A percentile compares a stretch with the other conserved stretches of the same genome.
phyloP scores from a whole-genome alignment of 2,797 vertebrate species.

The Tiaroga cobitis region DNA sequence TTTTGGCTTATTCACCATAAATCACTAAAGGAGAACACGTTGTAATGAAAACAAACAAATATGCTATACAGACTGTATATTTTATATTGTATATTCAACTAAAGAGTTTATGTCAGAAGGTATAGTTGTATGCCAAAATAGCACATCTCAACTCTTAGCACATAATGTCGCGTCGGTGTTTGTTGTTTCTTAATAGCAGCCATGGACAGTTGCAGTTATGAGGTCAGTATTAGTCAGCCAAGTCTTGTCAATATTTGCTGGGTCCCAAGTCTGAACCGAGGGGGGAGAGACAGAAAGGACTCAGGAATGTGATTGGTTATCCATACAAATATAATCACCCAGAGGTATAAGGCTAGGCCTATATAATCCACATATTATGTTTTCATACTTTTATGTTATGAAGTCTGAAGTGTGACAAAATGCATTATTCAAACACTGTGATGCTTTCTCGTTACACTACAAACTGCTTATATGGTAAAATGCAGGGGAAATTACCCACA shows the following conservation, averaged over 20 bases:
- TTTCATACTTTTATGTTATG: background rate
- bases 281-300: background rate
- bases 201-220: constrained; percentile 33
- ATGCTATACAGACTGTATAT: background rate
- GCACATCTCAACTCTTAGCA: background rate
- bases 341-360: background rate
- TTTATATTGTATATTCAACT: background rate
- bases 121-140: background rate
- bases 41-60: background rate
- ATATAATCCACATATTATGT: background rate
- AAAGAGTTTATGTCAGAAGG: background rate
- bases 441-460: background rate
- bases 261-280: constrained; percentile 39
- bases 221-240: constrained; percentile 57
- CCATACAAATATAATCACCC: background rate
- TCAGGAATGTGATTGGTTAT: background rate
- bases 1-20: background rate
- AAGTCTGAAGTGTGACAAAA: background rate
- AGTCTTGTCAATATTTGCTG: constrained; percentile 55
- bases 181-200: constrained; percentile 11
- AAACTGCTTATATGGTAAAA: background rate
- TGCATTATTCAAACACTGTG: background rate
- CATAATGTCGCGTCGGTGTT: background rate
- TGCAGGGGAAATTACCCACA: constrained; percentile 2
- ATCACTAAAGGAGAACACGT: background rate